Evolutionary conservation across 1,140 invertebrate species (phyloP), one percentile per base, ranked within the genome.

Genomic region (Popillia japonica): DNA sequence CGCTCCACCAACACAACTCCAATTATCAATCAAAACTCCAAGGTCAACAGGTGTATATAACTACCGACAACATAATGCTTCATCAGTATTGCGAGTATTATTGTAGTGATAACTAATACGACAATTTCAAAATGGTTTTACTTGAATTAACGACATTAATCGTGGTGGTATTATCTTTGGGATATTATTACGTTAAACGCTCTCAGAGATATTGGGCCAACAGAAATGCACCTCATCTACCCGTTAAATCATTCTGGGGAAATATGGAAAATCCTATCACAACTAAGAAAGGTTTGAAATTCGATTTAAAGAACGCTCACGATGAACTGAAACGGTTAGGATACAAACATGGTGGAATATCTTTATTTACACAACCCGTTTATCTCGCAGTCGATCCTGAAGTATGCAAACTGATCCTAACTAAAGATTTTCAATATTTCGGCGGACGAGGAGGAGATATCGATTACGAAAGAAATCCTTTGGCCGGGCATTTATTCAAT

Each of bases 401-500:
- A 17, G 80, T 92, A 0, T 85, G 91, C 0, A 90, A 91, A 77
- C 82, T 85, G n/a, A 85, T 93, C 0, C 76, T 92, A 27, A 87
- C 90, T 2, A 91, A 90, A 80, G 90, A 92, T 80, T 92, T 91
- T 64, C 81, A 86, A 42, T 81, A 86, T 23, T 92, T 92, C 44
- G 79, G 85, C 42, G 88, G 90, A 78, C 88, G 89, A 10, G 88
- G 87, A 0, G 73, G 87, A 0, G 83, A 86, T 48, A 84, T 87
- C 22, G 87, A 89, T 77, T 87, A 87, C 10, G 83, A 88, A 40
- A 84, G 83, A n/a, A 87, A 91, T 34, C 83, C 87, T 3, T 68
- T 92, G 0, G 84, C 85, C 3, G 86, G 86, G 3, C 87, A 89
- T 72, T 80, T 92, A 40, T 87, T 91, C 73, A 79, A 79, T 3